Evolutionary conservation across 2,888 invertebrate genomes (phyloP).

Genomic region (Cosmorhoe ocellata): DNA sequence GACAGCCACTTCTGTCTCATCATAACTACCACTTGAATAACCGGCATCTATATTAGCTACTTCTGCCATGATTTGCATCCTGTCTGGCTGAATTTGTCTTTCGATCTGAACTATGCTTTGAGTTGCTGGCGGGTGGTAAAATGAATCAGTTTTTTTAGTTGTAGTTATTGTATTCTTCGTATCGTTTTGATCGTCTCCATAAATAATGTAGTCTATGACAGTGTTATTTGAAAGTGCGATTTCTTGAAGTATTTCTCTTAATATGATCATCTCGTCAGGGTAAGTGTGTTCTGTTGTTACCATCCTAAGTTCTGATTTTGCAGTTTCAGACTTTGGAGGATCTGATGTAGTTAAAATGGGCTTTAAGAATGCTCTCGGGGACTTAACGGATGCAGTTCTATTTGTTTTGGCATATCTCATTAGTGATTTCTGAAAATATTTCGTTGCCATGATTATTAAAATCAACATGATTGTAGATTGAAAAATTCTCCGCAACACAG

Average conservation of each 20-base stretch:
- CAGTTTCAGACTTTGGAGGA: not conserved
- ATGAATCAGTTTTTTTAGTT: not conserved
- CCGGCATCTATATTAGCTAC: not conserved
- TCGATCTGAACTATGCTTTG: not conserved
- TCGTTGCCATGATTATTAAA: too few relatives aligned
- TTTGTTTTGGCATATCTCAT: not conserved
- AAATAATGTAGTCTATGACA: constrained; percentile 16
- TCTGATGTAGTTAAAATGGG: not conserved
- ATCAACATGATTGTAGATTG: too few relatives aligned
- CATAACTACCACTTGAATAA: not conserved
- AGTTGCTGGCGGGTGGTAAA: not conserved
- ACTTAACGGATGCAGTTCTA: not conserved
- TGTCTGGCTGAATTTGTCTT: not conserved
- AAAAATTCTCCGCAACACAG: too few relatives aligned
- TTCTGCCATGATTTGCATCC: not conserved
- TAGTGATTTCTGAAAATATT: constrained; percentile 9
- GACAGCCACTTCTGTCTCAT: constrained; percentile 1
- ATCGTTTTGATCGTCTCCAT: constrained; percentile 6
- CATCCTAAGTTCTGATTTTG: not conserved
- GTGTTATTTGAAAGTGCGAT: constrained; percentile 11
- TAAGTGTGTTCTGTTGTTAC: not conserved
- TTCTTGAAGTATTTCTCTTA: constrained; percentile 14
- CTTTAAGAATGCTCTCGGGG: not conserved
- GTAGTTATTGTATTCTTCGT: not conserved
- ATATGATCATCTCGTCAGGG: constrained; percentile 4